Evolutionary conservation across 92 coral and sea anemone species (phyloP).

Genomic region (Montipora capitata): DNA sequence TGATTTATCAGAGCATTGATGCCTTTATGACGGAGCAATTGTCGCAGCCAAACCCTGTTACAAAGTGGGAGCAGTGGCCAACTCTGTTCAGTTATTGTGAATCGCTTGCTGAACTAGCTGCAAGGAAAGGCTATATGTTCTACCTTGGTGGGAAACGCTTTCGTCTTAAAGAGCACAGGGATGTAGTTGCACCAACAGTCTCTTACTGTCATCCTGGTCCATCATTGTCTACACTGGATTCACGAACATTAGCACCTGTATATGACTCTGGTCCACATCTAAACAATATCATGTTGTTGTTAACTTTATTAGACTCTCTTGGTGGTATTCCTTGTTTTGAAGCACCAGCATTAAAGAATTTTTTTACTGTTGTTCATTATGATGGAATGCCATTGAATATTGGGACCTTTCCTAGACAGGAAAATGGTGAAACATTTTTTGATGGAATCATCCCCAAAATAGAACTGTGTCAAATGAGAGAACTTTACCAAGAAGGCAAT

Average conservation of each 20-base stretch:
- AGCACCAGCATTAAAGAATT: conserved; percentile 39
- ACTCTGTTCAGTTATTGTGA: conserved; percentile 77
- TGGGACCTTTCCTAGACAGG: conserved; percentile 76
- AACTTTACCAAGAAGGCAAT: conserved; percentile 56
- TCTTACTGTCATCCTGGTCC: conserved; percentile 77
- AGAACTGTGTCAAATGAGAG: conserved; percentile 53
- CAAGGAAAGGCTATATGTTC: conserved; percentile 76
- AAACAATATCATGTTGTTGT: conserved; percentile 62
- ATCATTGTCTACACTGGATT: conserved; percentile 62
- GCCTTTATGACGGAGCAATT: conserved; percentile 79
- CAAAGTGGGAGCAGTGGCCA: conserved; percentile 86
- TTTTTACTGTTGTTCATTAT: conserved; percentile 52
- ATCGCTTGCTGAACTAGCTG: conserved; percentile 67
- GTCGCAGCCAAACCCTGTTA: conserved; percentile 79
- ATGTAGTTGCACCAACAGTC: conserved; percentile 51
- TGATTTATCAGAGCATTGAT: conserved; percentile 80
- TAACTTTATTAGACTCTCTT: conserved; percentile 52
- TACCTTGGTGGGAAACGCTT: conserved; percentile 78
- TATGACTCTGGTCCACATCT: conserved; percentile 71
- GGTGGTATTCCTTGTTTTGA: conserved; percentile 65
- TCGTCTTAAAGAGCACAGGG: conserved; percentile 63
- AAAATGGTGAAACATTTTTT: conserved; percentile 64
- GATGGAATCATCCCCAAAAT: conserved; percentile 70
- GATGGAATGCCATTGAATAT: conserved; percentile 83
- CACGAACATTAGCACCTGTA: conserved; percentile 17